Evolutionary conservation across 2,797 vertebrate species (phyloP).

Genomic region (Sebastes steindachneri): DNA sequence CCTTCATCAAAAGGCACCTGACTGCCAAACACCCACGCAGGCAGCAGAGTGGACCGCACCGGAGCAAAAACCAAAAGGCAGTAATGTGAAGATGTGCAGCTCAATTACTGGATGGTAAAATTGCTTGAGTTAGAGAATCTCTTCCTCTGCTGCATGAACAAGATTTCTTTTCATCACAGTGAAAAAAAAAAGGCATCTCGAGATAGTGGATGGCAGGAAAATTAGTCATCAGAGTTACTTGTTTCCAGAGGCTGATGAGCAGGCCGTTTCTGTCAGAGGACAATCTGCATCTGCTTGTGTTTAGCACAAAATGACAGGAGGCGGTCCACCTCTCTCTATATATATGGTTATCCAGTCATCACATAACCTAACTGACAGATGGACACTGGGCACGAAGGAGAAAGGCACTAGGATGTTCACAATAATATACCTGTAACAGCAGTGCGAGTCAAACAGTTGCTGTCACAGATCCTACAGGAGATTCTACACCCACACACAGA

Average conservation of each 20-base stretch:
- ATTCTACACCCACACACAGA: neutral
- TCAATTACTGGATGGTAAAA: slow-evolving; percentile 27
- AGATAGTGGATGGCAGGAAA: slow-evolving; percentile 30
- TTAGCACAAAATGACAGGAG: slow-evolving; percentile 43
- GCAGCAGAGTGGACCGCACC: slow-evolving; percentile 38
- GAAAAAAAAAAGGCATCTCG: neutral
- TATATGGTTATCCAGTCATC: neutral
- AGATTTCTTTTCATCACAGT: neutral
- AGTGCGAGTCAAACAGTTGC: neutral
- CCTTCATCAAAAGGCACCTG: slow-evolving; percentile 64
- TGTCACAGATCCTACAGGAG: neutral
- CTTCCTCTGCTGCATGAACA: slow-evolving; percentile 25
- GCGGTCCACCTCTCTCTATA: slow-evolving; percentile 5
- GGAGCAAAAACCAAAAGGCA: slow-evolving; percentile 6
- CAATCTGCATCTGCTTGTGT: slow-evolving; percentile 21
- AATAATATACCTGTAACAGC: neutral
- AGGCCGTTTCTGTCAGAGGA: slow-evolving; percentile 44
- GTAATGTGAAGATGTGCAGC: slow-evolving; percentile 21
- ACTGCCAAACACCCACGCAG: slow-evolving; percentile 55
- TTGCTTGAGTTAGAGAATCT: neutral
- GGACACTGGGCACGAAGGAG: slow-evolving; percentile 5
- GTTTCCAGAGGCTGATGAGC: slow-evolving; percentile 57
- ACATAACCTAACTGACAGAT: slow-evolving; percentile 32
- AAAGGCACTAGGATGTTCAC: neutral
- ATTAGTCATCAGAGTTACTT: slow-evolving; percentile 56